Evolutionary conservation across 1,140 invertebrate species (phyloP).

Genomic region (Heliconius hewitsoni): DNA sequence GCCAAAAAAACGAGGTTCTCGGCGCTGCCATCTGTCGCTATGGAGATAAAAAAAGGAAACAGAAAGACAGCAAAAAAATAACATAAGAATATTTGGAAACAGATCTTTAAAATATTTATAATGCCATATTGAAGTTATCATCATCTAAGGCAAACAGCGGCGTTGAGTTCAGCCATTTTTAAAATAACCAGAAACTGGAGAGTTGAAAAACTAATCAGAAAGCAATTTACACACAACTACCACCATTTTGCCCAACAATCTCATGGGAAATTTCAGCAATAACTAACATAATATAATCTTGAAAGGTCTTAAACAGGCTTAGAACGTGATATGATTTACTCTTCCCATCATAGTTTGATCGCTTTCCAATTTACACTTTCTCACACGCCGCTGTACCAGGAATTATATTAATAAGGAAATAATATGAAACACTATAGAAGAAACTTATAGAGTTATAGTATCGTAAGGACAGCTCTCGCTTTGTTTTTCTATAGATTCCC

Average conservation of each 20-base stretch:
- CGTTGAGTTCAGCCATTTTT: not conserved
- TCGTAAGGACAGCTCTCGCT: not conserved
- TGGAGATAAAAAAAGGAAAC: not conserved
- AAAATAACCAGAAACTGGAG: not conserved
- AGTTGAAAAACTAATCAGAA: not conserved
- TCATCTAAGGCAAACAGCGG: not conserved
- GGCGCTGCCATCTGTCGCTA: not conserved
- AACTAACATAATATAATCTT: not conserved
- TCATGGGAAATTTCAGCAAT: not conserved
- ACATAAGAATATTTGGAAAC: not conserved
- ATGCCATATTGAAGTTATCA: not conserved
- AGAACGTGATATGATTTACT: conserved; percentile 3
- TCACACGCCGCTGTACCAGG: not conserved
- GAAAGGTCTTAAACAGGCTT: not conserved
- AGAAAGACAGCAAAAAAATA: not conserved
- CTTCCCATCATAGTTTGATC: conserved; percentile 2
- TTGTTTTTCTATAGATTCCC: not conserved
- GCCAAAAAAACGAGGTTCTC: not conserved
- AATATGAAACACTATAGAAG: not conserved
- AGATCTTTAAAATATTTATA: not conserved
- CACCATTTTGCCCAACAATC: not conserved
- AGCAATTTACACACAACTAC: not conserved
- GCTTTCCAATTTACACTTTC: conserved; percentile 8
- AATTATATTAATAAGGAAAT: not conserved
- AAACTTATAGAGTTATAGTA: not conserved